Base-by-base conservation (phyloP, 92 coral and sea anemone genomes). In the Heteractis magnifica region DNA sequence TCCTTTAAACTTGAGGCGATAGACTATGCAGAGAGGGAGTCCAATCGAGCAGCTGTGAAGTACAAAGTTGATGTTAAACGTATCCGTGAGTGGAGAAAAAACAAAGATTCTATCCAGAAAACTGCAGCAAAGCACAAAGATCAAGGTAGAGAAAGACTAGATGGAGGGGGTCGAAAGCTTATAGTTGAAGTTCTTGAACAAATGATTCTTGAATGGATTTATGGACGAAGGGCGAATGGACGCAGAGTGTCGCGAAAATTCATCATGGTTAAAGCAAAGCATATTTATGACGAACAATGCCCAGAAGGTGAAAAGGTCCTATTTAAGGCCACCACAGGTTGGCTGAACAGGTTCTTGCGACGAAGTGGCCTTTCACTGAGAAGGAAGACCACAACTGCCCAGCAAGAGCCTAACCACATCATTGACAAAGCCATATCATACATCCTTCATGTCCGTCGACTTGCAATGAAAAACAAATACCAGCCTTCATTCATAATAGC, bases 321-420 rank as follows among this genome's bases (percentile, higher is more conserved):
- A 26, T 26, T 26, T 26, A 26, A 26, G 34, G 34, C 34, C 34
- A 26, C 34, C 34, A 26, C 34, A 75, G 89, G 91, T 70, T 90
- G 94, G 94, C 84, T 90, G 10, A 79, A 82, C 48, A 84, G 77
- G 79, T 90, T 87, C 72, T 81, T 87, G 90, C 86, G 34, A 19
- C 83, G 87, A 58, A 14, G 87, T 85, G 91, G 91, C 15, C 77
- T 90, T 41, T 86, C 86, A 51, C 87, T 90, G 58, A 81, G 91
- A 81, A 85, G 87, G 53, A 86, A 90, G 85, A 90, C 76, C 72
- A 87, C 84, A 26, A 26, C 34, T 26, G 34, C 34, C 34, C 34
- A 26, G 34, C 34, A 26, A 26, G 34, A 26, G 34, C 34, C 34
- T 26, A 26, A 26, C 34, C 34, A 1, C 34, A 26, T 26, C 34